Evolutionary conservation across 2,888 invertebrate species (phyloP).

Genomic region (Dendrolimus pini): DNA sequence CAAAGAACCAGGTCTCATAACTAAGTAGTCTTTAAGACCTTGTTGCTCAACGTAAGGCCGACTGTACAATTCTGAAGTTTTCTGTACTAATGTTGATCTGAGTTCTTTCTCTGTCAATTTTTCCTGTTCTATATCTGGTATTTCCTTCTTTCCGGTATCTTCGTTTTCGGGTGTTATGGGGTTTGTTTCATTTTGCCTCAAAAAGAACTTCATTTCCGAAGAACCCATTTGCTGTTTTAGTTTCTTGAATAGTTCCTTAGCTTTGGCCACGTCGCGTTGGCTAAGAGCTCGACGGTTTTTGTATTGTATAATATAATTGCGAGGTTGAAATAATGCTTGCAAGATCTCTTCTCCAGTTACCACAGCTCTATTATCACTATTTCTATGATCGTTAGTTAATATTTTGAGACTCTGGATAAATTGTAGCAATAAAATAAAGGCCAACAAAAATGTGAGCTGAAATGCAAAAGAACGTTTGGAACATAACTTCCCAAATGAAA

Average conservation of each 20-base stretch:
- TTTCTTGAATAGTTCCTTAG: background rate
- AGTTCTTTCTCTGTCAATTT: conserved; percentile 35
- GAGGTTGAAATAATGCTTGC: background rate
- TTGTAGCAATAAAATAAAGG: background rate
- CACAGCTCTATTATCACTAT: background rate
- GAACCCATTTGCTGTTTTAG: background rate
- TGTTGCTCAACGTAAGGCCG: conserved; percentile 34
- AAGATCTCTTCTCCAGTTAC: background rate
- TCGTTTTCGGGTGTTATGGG: too few relatives aligned
- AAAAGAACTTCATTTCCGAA: background rate
- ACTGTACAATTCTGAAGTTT: conserved; percentile 32
- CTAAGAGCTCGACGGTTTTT: background rate
- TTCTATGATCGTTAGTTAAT: background rate
- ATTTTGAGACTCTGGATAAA: background rate
- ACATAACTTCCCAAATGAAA: too few relatives aligned
- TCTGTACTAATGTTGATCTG: conserved; percentile 17
- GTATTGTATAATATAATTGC: background rate
- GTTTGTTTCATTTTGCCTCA: background rate
- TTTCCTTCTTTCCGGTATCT: too few relatives aligned
- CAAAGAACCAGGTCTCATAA: conserved; percentile 23
- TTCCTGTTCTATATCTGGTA: background rate
- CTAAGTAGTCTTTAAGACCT: conserved; percentile 49
- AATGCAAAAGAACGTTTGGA: background rate
- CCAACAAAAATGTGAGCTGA: background rate
- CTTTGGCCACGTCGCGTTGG: background rate